Conservation (phyloP, 2,113 vertebrate species). For the Thalassarche chlororhynchos region DNA sequence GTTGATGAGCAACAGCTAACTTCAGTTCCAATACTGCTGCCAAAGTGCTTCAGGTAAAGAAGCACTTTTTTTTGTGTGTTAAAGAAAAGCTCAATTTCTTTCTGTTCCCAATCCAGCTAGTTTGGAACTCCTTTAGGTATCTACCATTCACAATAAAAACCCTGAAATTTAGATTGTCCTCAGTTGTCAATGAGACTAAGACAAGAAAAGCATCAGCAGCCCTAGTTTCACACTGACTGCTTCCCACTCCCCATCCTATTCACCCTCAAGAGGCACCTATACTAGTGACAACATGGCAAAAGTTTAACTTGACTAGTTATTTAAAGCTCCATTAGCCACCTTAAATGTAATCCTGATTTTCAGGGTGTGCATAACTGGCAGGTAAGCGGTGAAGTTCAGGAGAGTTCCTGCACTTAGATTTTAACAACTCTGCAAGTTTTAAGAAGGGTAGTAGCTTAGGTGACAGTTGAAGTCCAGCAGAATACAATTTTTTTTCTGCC, state of each 20-base stretch:
- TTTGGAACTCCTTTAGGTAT: background rate
- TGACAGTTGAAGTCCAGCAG: background rate
- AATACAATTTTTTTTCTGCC: background rate
- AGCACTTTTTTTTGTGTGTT: background rate
- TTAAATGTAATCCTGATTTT: background rate
- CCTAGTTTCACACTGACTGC: background rate
- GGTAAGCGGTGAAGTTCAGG: background rate
- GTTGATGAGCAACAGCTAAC: background rate
- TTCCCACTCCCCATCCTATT: background rate
- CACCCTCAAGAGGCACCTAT: background rate
- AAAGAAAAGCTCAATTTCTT: background rate
- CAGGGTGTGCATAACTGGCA: background rate
- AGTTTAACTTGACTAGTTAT: background rate
- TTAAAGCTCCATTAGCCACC: background rate
- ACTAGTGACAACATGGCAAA: background rate
- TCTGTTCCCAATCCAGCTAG: background rate
- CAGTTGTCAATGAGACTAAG: too few species aligned
- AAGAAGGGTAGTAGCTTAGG: background rate
- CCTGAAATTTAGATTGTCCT: background rate
- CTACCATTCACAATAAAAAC: background rate
- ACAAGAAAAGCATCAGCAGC: background rate
- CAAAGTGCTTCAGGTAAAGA: constrained; percentile 13
- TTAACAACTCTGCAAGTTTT: background rate
- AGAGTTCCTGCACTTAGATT: background rate
- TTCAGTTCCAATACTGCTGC: background rate